Evolutionary conservation across 2,888 invertebrate species (phyloP).

Genomic region (Rapana venosa): DNA sequence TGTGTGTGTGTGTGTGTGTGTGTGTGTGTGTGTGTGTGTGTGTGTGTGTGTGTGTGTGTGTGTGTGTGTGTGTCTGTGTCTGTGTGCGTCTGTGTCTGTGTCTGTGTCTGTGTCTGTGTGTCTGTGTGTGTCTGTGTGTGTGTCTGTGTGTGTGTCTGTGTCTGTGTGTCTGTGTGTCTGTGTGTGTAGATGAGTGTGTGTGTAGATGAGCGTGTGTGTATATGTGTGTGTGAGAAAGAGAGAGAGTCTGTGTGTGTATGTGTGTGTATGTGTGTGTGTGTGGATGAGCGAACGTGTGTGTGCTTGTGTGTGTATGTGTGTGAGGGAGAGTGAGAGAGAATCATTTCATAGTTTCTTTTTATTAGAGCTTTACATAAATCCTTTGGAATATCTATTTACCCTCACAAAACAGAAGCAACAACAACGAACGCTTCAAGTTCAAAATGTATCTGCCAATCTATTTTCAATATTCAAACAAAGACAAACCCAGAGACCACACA

Average conservation of each 20-base stretch:
- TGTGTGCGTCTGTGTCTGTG: background rate
- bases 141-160: background rate
- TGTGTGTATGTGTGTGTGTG: background rate
- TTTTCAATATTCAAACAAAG: background rate
- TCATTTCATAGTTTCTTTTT: background rate
- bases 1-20: background rate
- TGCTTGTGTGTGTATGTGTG: background rate
- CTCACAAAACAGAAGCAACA: background rate
- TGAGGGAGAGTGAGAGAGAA: background rate
- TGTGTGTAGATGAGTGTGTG: background rate
- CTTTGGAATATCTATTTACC: background rate
- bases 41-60: background rate
- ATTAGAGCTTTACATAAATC: background rate
- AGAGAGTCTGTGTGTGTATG: background rate
- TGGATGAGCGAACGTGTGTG: background rate
- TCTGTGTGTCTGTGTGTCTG: background rate
- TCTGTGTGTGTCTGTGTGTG: background rate
- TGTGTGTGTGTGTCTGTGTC: no score
- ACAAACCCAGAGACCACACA: background rate
- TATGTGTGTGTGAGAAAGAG: no score
- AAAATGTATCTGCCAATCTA: background rate
- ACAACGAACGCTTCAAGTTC: no score
- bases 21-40: background rate
- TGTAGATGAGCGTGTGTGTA: background rate
- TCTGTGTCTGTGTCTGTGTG: background rate